A percentile compares a stretch with the other conserved stretches of the same genome.
These are phyloP conservation scores for Microctenopoma steveboyesi DNA, from an alignment of 2,797 vertebrate genomes.

Conservation along the genomic window DNA sequence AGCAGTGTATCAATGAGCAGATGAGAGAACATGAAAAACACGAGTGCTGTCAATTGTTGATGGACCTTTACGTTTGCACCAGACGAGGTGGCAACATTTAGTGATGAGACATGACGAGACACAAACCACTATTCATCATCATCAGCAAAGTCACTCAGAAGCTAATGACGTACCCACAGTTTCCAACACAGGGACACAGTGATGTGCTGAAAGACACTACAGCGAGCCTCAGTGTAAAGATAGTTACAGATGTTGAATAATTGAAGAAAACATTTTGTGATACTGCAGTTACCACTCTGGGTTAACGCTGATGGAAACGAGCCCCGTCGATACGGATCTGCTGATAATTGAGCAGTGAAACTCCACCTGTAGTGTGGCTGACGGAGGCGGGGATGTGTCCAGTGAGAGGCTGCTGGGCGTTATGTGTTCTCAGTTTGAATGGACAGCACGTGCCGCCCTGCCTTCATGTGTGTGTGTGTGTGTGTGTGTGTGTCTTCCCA, in stretches of 20 bases:
- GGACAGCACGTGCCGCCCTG: background rate
- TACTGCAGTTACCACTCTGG: constrained; percentile 37
- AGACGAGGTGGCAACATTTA: too few relatives aligned
- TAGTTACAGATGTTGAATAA: constrained; percentile 33
- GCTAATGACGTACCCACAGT: too few relatives aligned
- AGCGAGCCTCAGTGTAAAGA: constrained; percentile 7
- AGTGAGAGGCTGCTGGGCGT: background rate
- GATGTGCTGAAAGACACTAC: background rate
- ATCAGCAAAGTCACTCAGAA: too few relatives aligned
- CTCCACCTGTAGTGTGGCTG: background rate
- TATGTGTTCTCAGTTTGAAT: background rate
- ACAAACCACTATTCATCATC: too few relatives aligned
- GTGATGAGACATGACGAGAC: too few relatives aligned
- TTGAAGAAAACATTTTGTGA: constrained; percentile 35
- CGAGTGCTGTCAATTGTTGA: too few relatives aligned
- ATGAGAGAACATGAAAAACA: too few relatives aligned
- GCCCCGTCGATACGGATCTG: background rate
- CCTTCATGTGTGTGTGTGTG: constrained; percentile 14
- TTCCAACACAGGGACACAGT: too few relatives aligned
- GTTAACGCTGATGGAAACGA: background rate
- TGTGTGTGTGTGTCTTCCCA: constrained; percentile 64
- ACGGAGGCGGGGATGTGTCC: background rate
- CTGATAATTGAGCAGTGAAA: background rate
- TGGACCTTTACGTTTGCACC: too few relatives aligned
- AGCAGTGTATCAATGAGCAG: too few relatives aligned